Evolutionary conservation across 1,140 invertebrate genomes (phyloP).

Genomic region (Sitophilus oryzae): DNA sequence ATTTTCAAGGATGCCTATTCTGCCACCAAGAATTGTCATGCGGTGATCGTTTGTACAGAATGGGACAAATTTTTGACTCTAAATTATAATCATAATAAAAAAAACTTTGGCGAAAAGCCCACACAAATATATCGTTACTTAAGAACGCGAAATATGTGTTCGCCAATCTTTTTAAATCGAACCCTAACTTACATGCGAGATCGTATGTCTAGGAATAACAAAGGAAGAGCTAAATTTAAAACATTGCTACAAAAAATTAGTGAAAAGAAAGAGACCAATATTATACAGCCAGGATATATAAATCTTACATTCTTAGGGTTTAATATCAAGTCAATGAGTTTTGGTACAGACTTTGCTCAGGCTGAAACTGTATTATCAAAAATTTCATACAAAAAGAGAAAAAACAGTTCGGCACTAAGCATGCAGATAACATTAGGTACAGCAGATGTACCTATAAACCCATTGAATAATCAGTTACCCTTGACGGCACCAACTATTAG

Average conservation of each 20-base stretch:
- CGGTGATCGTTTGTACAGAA: slow-evolving; percentile 95
- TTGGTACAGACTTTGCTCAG: slow-evolving; percentile 58
- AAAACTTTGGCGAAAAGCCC: no score
- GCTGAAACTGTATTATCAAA: slow-evolving; percentile 83
- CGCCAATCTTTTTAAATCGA: slow-evolving; percentile 87
- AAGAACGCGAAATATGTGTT: slow-evolving; percentile 79
- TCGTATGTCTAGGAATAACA: slow-evolving; percentile 77
- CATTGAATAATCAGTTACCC: slow-evolving; percentile 61
- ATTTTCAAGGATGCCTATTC: slow-evolving; percentile 79
- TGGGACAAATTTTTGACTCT: slow-evolving; percentile 99
- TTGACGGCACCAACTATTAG: slow-evolving; percentile 70
- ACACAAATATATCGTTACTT: slow-evolving; percentile 94
- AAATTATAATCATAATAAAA: no score
- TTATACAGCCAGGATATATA: slow-evolving; percentile 65
- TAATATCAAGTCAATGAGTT: slow-evolving; percentile 32
- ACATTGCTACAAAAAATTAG: slow-evolving; percentile 61
- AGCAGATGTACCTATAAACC: slow-evolving; percentile 68
- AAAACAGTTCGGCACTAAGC: slow-evolving; percentile 79
- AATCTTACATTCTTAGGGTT: slow-evolving; percentile 70
- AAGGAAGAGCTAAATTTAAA: slow-evolving; percentile 64
- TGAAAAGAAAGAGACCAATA: slow-evolving; percentile 53
- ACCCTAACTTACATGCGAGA: slow-evolving; percentile 88
- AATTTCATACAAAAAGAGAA: slow-evolving; percentile 88
- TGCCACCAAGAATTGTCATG: slow-evolving; percentile 83
- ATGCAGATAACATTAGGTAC: slow-evolving; percentile 51